These are phyloP conservation scores for Amitus sp. DNA, from an alignment of 2,888 invertebrate species.

Conservation along the genomic window DNA sequence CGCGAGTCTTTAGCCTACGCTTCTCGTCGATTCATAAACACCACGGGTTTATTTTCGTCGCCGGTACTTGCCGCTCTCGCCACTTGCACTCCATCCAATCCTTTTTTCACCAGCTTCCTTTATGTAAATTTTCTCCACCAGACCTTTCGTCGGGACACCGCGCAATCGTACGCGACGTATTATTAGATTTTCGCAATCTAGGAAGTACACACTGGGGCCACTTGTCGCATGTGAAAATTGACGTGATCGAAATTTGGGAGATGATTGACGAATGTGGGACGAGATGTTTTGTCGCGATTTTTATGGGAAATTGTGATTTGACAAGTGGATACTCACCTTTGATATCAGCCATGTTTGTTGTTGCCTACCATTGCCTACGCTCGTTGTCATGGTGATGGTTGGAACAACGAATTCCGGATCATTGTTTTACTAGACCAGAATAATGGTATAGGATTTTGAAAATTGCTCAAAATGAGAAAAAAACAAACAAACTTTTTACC, in stretches of 20 bases:
- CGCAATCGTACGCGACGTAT: background rate
- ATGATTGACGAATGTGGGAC: background rate
- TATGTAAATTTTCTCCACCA: background rate
- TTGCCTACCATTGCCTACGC: constrained; percentile 34
- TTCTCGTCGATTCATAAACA: constrained; percentile 35
- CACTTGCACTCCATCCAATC: background rate
- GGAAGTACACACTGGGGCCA: background rate
- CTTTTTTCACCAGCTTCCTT: background rate
- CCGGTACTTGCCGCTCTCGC: constrained; percentile 12
- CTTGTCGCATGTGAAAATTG: background rate
- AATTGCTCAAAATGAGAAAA: no score
- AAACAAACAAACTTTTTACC: no score
- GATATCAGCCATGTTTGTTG: constrained; percentile 59
- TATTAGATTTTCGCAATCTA: background rate
- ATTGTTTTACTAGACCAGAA: no score
- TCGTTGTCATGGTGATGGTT: constrained; percentile 24
- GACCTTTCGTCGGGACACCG: background rate
- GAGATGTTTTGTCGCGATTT: background rate
- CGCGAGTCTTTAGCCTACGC: constrained; percentile 11
- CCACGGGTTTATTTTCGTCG: constrained; percentile 46
- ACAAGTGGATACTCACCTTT: constrained; percentile 57
- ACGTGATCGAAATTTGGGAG: background rate
- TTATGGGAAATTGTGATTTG: constrained; percentile 32
- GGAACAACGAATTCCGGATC: no score
- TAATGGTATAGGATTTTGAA: no score